Base-by-base conservation (phyloP, 2,113 vertebrate genomes). In the Scolopax mira region DNA sequence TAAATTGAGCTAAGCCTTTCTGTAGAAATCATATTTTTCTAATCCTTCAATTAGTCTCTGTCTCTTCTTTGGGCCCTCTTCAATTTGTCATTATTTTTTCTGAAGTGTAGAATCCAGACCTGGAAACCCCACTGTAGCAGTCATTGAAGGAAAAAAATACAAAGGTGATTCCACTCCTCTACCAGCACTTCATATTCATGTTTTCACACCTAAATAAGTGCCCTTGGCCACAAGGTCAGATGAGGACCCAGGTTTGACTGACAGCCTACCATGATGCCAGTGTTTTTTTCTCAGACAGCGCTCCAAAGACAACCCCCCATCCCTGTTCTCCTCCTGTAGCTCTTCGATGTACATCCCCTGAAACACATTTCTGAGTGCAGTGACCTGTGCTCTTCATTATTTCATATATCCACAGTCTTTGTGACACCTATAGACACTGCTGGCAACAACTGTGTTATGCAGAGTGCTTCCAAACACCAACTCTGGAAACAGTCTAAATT, bases 41-140 rank as follows among this genome's bases (percentile, higher is more conserved):
- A 92, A 95, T 93, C 55, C 82, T 83, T 88, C 90, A 92, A 95
- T 94, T 88, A 94, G 67, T 35, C 54, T 16, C 67, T 51, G 51
- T 27, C 62, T 71, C 39, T 87, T 72, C 67, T 66, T 54, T 33
- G 51, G 85, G 72, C 46, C 83, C 79, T 93, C 54, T 61, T 69
- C 66, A 80, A 25, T 4, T 46, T 91, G 27, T 31, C 60, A 42
- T 74, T 35, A 15, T 79, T 22, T 58, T 48, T 60, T 67, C 69
- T 55, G 41, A 89, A 89, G 25, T 30, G 52, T 52, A 28, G 37
- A 75, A 46, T 19, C 35, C 42, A 84, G 60, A 67, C 61, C 55
- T 79, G 73, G 18, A 67, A 77, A 52, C 4, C 9, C 18, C 52
- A 25, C 14, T 33, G 54, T 17, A 61, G 41, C 39, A 46, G 39